Percentiles rank a stretch among this genome's conserved stretches.
Evolutionary conservation across 2,888 invertebrate genomes (phyloP).

Genomic region (Rhopalosiphum nymphaeae): DNA sequence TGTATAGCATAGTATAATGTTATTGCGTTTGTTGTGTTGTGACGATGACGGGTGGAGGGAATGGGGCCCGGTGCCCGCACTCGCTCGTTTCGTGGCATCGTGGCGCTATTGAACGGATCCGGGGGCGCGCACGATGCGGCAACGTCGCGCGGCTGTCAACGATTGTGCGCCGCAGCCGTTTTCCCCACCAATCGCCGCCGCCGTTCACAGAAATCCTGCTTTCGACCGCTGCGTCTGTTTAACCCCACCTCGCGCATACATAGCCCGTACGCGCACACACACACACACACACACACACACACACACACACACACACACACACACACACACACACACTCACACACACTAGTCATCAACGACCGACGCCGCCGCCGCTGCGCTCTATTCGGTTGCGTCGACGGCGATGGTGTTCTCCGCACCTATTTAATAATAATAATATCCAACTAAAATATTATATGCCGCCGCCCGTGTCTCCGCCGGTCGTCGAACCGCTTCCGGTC

Average conservation of each 20-base stretch:
- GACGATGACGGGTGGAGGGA: conserved; percentile 12
- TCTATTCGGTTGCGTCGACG: conserved; percentile 6
- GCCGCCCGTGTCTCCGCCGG: conserved; percentile 68
- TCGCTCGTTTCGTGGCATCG: conserved; percentile 67
- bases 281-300: no score
- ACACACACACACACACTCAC: neutral
- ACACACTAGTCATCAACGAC: neutral
- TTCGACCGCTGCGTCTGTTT: neutral
- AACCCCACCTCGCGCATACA: neutral
- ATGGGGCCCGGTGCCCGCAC: conserved; percentile 57
- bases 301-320: neutral
- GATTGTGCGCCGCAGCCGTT: conserved; percentile 30
- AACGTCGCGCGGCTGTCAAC: conserved; percentile 60
- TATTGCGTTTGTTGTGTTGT: conserved; percentile 56
- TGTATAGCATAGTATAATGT: neutral
- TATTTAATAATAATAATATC: conserved; percentile 28
- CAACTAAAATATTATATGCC: conserved; percentile 56
- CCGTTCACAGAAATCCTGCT: conserved; percentile 35
- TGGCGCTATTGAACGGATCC: conserved; percentile 67
- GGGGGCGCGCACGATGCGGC: conserved; percentile 69
- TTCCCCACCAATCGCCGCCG: neutral
- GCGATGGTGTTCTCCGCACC: conserved; percentile 52
- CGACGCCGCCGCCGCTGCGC: neutral
- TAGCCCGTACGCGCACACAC: neutral
- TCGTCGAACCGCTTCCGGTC: conserved; percentile 65